Evolutionary conservation across 2,797 vertebrate genomes (phyloP), one percentile per base, ranked within the genome.

Genomic region (Setipinna tenuifilis): DNA sequence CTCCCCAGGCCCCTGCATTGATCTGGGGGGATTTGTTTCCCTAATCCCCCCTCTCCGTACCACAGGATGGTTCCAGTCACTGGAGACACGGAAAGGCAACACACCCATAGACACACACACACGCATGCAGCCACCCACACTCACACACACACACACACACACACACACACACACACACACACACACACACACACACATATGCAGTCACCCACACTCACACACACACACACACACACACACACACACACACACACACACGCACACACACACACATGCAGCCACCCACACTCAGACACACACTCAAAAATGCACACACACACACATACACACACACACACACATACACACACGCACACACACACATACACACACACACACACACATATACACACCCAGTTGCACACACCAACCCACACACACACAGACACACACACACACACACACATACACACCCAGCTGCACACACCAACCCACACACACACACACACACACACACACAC

Each of bases 41-140:
- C 91, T 95, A 94, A 95, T 95, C 93, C 90, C 84, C 88, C 88
- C 87, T 93, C 91, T 91, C 92, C 65, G 11, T 71, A 25, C 65
- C 28, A 19, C 84, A 87, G 90, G 91, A 93, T 35, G 90, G 93
- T 90, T 91, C 91, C 92, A 89, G 92, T 93, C 91, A 90, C 90
- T 89, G 31, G 90, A 93, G 92, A 93, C 90, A 88, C 87, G 87
- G 89, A 88, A 93, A 84, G 31, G 16, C 35, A 71, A 11, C 28
- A 35, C 16, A 6, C 35, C 35, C 31, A 31, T 78, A 78, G 31
- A 59, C 17, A 59, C 58, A 59, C 6, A 1, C 14, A 14, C 2
- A 14, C 50, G 9, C 7, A 54, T 7, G 12, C 50, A 54, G n/a
- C n/a, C n/a, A n/a, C n/a, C n/a, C n/a, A n/a, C n/a, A n/a, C n/a